Conservation (phyloP, 2,113 vertebrate species). For the Vicugna pacos region DNA sequence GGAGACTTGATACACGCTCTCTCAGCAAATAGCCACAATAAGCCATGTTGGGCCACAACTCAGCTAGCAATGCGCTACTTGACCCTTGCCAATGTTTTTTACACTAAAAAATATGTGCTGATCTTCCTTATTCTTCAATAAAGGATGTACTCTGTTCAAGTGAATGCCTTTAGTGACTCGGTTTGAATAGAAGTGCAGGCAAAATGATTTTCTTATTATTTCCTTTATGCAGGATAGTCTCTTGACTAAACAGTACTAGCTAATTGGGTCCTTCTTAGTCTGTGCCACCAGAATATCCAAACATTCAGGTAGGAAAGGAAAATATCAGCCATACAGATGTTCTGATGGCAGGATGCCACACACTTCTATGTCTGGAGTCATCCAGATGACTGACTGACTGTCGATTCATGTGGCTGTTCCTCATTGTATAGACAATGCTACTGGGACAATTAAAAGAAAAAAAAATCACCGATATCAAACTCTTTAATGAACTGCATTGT, state of each 20-base stretch:
- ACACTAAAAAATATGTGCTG: constrained; percentile 72
- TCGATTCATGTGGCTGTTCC: not conserved
- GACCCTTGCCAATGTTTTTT: constrained; percentile 63
- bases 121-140: constrained; percentile 81
- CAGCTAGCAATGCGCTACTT: constrained; percentile 70
- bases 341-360: not conserved
- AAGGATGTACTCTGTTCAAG: constrained; percentile 80
- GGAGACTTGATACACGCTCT: constrained; percentile 65
- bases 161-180: constrained; percentile 56
- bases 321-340: not conserved
- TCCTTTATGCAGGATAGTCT: constrained; percentile 66
- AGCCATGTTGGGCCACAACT: constrained; percentile 67
- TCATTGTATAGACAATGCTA: not conserved
- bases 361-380: not conserved
- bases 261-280: constrained; percentile 51
- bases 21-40: constrained; percentile 72
- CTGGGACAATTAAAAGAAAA: not conserved
- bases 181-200: constrained; percentile 63
- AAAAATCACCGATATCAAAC: not conserved
- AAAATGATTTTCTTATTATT: constrained; percentile 69
- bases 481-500: not conserved
- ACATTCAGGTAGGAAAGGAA: constrained; percentile 24
- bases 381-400: not conserved
- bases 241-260: not conserved
- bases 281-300: not conserved